Base-by-base conservation (phyloP, 92 coral and sea anemone genomes). In the Scolanthus callimorphus region DNA sequence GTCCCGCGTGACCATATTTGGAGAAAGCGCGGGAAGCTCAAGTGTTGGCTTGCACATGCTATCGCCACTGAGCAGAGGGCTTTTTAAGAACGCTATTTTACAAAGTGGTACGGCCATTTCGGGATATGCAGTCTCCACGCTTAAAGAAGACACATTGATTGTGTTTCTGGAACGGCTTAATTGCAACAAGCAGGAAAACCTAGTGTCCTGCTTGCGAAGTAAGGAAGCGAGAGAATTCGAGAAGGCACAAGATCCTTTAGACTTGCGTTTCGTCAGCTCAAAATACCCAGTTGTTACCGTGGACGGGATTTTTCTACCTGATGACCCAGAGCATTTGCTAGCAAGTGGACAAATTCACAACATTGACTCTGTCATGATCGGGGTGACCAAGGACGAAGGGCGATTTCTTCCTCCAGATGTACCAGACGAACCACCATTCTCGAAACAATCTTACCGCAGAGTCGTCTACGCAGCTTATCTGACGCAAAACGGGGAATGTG, bases 341-440 rank as follows among this genome's bases (percentile, higher is more conserved):
- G 44, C 31, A 8, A 45, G 64, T 39, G 79, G 79, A 11, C 52
- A 47, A 22, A 53, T 73, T 47, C 74, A 73, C 22, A 69, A 50
- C 24, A 73, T 73, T 26, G 51, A 51, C 27, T n/a, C n/a, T n/a
- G 22, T 58, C 8, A 63, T 73, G 34, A 39, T 63, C 20, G 79
- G 79, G 4, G 48, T 65, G 24, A 73, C 26, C 24, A 0, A 69
- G 38, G 25, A 71, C 39, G 53, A 63, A 29, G 74, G 79, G 30
- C 30, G 48, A 19, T 0, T 65, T 4, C 1, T 53, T 3, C 58
- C 65, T 3, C 51, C 63, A 10, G 49, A 51, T 48, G 21, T 64
- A n/a, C 58, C 29, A 11, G 22, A 1, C 4, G 11, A 26, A 6
- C 25, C 39, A 0, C 61, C 74, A 1, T 0, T 38, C 11, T 31